Percentiles rank a stretch among this genome's conserved stretches.
phyloP scores from a whole-genome alignment of 2,113 vertebrate genomes.

The Ancistrus triradiatus region DNA sequence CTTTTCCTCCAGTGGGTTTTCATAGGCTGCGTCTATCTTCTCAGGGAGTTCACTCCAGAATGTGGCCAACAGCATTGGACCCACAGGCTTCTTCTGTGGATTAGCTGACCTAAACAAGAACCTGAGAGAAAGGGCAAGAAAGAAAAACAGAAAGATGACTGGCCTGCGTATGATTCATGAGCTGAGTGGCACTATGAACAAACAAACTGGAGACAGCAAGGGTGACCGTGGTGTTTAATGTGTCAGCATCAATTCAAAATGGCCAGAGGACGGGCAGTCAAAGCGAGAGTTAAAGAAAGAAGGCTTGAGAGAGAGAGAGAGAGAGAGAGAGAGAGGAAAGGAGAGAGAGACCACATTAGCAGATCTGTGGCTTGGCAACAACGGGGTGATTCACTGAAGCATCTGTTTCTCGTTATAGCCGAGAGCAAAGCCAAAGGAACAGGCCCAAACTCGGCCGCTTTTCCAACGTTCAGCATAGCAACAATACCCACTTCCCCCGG shows the following conservation, averaged over 20 bases:
- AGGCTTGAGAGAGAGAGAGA: conserved; percentile 24
- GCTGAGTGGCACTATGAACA: conserved; percentile 19
- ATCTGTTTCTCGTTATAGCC: conserved; percentile 73
- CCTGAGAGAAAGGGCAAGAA: conserved; percentile 62
- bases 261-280: not conserved
- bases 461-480: conserved; percentile 66
- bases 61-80: conserved; percentile 86
- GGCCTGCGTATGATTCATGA: not conserved
- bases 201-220: conserved; percentile 14
- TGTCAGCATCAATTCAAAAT: not conserved
- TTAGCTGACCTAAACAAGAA: conserved; percentile 91
- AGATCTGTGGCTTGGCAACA: conserved; percentile 62
- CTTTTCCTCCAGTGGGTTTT: conserved; percentile 89
- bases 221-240: conserved; percentile 6
- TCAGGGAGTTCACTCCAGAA: conserved; percentile 93
- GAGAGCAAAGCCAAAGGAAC: conserved; percentile 62
- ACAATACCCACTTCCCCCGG: conserved; percentile 60
- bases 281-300: conserved; percentile 26
- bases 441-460: conserved; percentile 65
- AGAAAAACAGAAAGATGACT: conserved; percentile 24
- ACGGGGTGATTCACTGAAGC: conserved; percentile 74
- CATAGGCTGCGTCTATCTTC: conserved; percentile 92
- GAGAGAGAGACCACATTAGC: conserved; percentile 35
- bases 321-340: conserved; percentile 18
- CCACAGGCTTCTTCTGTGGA: conserved; percentile 77